Percentiles rank a stretch among this genome's conserved stretches.
These are phyloP conservation scores for Drosophila cognata DNA, from an alignment of 2,888 invertebrate genomes.

Conservation along the genomic window DNA sequence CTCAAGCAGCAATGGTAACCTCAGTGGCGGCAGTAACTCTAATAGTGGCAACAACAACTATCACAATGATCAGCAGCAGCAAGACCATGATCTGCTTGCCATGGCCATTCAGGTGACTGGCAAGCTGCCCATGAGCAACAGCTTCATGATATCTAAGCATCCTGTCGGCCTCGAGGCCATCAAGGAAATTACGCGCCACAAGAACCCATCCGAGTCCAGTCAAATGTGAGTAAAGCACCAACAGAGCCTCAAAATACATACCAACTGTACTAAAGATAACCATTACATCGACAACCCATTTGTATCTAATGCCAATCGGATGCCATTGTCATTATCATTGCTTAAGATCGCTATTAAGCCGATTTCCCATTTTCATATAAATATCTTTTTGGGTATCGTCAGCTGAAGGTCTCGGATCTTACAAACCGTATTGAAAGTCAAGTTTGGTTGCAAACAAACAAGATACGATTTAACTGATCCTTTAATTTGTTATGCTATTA, in stretches of 20 bases:
- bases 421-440: background rate
- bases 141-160: slow-evolving; percentile 86
- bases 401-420: background rate
- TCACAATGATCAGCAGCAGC: slow-evolving; percentile 48
- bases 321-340: slow-evolving; percentile 8
- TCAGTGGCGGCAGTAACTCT: slow-evolving; percentile 81
- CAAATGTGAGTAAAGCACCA: slow-evolving; percentile 83
- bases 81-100: slow-evolving; percentile 50
- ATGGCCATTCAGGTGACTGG: slow-evolving; percentile 63
- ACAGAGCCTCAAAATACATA: background rate
- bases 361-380: background rate
- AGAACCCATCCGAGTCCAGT: slow-evolving; percentile 86
- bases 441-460: background rate
- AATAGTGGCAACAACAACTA: slow-evolving; percentile 81
- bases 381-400: background rate
- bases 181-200: slow-evolving; percentile 89
- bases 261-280: slow-evolving; percentile 1
- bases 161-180: slow-evolving; percentile 92
- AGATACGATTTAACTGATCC: background rate
- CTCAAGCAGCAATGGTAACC: slow-evolving; percentile 81
- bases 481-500: no score
- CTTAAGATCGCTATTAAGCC: background rate
- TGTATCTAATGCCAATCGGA: slow-evolving; percentile 33
- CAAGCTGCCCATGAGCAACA: slow-evolving; percentile 83
- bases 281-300: slow-evolving; percentile 1